Base-by-base conservation (phyloP, 2,888 invertebrate species). In the Lacanobia oleracea region DNA sequence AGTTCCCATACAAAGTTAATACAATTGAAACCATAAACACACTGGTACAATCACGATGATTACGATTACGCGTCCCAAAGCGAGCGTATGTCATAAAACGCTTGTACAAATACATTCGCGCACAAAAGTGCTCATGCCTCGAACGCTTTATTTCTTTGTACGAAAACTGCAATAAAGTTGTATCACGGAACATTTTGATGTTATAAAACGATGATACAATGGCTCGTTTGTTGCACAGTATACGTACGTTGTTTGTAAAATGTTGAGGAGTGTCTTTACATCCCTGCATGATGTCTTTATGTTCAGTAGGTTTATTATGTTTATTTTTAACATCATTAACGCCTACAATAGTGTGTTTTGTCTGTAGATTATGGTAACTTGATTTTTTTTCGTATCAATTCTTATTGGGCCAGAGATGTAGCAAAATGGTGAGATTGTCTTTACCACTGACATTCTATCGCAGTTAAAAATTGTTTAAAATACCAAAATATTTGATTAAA, bases 131-230 rank as follows among this genome's bases (percentile, higher is more conserved):
- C 43, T 80, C 43, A 14, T 37, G 53, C n/a, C 56, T 84, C 65
- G 61, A 81, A 64, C 57, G 65, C 67, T 81, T 82, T 73, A 81
- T 84, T 67, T 77, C 72, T 84, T 81, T 84, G 74, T 74, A 74
- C 76, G 72, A 71, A 68, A 75, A 74, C 68, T 86, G 79, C 75
- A 67, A 84, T 84, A 79, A 84, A 86, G 74, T 71, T 71, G 73
- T 70, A 79, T 63, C 48, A 73, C 62, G 67, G 70, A 75, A 75
- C 82, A 72, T 81, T 81, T 66, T 72, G 60, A 67, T 56, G 73
- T 77, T 79, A 72, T 79, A 75, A 62, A 72, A 75, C 68, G 60
- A 75, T 61, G 71, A 77, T 72, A 71, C 61, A 61, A 79, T 51
- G 67, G 74, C 64, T 79, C 60, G 57, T 78, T 86, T 73, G n/a